phyloP scores from a whole-genome alignment of 2,888 invertebrate genomes.

The Andrena chrysosceles region DNA sequence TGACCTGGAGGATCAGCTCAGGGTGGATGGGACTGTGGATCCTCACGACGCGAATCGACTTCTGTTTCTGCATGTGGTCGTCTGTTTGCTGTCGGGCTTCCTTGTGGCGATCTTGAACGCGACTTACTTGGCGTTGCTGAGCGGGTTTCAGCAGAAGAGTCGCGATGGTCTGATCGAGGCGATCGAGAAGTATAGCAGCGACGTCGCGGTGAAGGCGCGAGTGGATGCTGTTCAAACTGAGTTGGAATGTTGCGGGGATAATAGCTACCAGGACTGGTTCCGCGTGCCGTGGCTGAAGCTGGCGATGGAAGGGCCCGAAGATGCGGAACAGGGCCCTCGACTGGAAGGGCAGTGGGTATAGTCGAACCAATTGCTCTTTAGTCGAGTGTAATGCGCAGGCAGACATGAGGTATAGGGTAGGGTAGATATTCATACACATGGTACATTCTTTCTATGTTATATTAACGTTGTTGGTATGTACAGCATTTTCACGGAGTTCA shows the following conservation, averaged over 20 bases:
- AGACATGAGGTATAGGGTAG: too few species aligned
- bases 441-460: too few species aligned
- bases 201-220: slow-evolving; percentile 86
- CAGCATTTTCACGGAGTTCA: too few species aligned
- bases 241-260: slow-evolving; percentile 88
- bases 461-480: too few species aligned
- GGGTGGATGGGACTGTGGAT: not conserved
- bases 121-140: slow-evolving; percentile 45
- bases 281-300: slow-evolving; percentile 86
- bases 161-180: slow-evolving; percentile 87
- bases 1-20: slow-evolving; percentile 16
- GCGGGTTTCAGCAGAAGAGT: slow-evolving; percentile 68
- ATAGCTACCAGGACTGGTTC: slow-evolving; percentile 88
- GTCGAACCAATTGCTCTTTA: slow-evolving; percentile 52
- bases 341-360: slow-evolving; percentile 66
- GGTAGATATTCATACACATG: too few species aligned
- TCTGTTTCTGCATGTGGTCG: slow-evolving; percentile 63
- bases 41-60: slow-evolving; percentile 55
- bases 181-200: slow-evolving; percentile 87
- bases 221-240: slow-evolving; percentile 88
- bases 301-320: slow-evolving; percentile 34
- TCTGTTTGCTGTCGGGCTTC: slow-evolving; percentile 65
- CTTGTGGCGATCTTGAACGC: slow-evolving; percentile 59
- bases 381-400: not conserved
- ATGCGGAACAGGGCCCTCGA: slow-evolving; percentile 33